These are phyloP conservation scores for Ispidina picta DNA, from an alignment of 2,797 vertebrate genomes.

Conservation along the genomic window DNA sequence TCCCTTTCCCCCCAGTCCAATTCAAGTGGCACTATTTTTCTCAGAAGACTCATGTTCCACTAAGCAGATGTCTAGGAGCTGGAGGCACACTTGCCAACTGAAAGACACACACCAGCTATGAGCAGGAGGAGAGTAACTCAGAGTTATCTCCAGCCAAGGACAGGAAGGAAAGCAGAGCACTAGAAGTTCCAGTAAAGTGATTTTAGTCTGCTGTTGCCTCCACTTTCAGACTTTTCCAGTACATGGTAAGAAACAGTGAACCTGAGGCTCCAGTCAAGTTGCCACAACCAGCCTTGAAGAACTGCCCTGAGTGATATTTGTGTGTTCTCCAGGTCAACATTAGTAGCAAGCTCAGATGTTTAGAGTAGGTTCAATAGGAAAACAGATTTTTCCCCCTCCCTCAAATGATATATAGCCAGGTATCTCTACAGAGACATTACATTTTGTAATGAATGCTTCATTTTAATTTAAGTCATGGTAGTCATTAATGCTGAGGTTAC, in stretches of 20 bases:
- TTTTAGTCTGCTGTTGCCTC: background rate
- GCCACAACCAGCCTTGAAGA: background rate
- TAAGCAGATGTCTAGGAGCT: constrained; percentile 41
- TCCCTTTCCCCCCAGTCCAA: background rate
- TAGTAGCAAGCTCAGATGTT: background rate
- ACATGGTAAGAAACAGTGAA: background rate
- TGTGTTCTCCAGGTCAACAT: background rate
- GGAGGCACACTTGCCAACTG: constrained; percentile 26
- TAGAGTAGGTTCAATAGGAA: background rate
- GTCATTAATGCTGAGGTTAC: background rate
- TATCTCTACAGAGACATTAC: background rate
- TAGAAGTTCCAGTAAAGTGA: background rate
- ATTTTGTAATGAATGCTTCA: background rate
- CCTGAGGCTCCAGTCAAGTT: background rate
- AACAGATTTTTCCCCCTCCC: background rate
- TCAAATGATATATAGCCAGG: background rate
- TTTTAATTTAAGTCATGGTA: background rate
- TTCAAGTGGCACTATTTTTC: background rate
- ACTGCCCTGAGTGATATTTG: background rate
- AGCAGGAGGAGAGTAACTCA: constrained; percentile 36
- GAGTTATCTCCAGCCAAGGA: constrained; percentile 16
- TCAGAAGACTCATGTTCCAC: constrained; percentile 10
- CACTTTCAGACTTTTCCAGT: background rate
- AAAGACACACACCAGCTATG: constrained; percentile 19
- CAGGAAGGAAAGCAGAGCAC: constrained; percentile 26